Conservation (phyloP, 2,888 invertebrate genomes). For the Gryllus longicercus region DNA sequence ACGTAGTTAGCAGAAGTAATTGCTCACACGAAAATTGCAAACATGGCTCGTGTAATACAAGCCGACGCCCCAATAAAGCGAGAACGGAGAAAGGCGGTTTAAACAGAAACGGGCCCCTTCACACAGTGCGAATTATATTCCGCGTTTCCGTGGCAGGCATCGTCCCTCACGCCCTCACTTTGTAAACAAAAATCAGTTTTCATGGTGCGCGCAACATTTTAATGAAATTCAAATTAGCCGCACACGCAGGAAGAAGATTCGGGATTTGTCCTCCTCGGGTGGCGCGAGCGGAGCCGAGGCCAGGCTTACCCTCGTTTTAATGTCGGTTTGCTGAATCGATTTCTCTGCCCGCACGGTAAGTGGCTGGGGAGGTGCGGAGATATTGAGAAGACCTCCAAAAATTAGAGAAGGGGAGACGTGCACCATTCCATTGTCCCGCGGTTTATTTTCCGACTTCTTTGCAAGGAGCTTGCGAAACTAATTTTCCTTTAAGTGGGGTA, state of each 20-base stretch:
- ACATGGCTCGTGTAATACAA: too few relatives aligned
- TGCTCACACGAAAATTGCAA: too few relatives aligned
- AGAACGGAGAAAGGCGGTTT: too few relatives aligned
- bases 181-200: constrained; percentile 17
- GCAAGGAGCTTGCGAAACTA: too few relatives aligned
- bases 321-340: constrained; percentile 11
- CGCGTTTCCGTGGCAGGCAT: not conserved
- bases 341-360: not conserved
- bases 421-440: not conserved
- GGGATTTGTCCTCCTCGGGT: not conserved
- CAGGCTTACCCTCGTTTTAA: not conserved
- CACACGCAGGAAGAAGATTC: constrained; percentile 2
- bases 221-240: constrained; percentile 2
- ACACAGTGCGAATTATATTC: not conserved
- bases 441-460: not conserved
- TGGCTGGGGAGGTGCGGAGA: not conserved
- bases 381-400: not conserved
- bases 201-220: constrained; percentile 2
- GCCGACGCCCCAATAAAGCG: too few relatives aligned
- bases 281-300: not conserved
- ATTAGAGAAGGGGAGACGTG: not conserved
- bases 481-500: too few relatives aligned
- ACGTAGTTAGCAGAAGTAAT: too few relatives aligned
- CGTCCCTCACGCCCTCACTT: not conserved
- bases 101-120: not conserved